Conservation (phyloP, 2,113 vertebrate species). For the Plecturocebus donacophilus region DNA sequence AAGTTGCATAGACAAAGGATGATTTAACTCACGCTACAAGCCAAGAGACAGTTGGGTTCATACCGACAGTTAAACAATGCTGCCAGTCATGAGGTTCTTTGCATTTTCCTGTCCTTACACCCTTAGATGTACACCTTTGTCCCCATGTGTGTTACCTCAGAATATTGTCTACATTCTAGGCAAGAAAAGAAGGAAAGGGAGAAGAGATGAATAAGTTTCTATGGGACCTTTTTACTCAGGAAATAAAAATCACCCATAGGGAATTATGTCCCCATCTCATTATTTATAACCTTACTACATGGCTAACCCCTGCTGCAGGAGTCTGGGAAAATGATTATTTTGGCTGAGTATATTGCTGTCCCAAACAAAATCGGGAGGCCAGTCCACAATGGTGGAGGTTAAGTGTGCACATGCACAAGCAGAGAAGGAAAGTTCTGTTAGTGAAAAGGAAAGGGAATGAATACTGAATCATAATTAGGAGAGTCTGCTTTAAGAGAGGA, state of each 20-base stretch:
- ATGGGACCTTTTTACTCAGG: neutral
- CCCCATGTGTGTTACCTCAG: neutral
- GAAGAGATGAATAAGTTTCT: neutral
- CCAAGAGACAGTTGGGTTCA: neutral
- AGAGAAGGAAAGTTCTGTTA: too few relatives aligned
- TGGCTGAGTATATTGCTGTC: neutral
- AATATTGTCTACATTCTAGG: neutral
- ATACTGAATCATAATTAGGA: neutral
- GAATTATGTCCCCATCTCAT: neutral
- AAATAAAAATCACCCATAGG: neutral
- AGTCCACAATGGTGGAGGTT: too few relatives aligned
- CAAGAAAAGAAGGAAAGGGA: neutral
- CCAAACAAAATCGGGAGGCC: neutral
- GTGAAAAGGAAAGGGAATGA: too few relatives aligned
- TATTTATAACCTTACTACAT: neutral
- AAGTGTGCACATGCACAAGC: too few relatives aligned
- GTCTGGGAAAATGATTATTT: neutral
- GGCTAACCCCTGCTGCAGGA: neutral
- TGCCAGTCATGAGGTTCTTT: neutral
- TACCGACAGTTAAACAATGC: neutral
- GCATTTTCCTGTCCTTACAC: neutral
- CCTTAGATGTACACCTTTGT: neutral
- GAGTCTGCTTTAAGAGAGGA: neutral
- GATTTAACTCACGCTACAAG: neutral
- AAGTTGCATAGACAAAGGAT: neutral